Percentiles rank a stretch among this genome's conserved stretches.
phyloP scores from a whole-genome alignment of 2,113 vertebrate genomes.

The Haemorhous mexicanus region DNA sequence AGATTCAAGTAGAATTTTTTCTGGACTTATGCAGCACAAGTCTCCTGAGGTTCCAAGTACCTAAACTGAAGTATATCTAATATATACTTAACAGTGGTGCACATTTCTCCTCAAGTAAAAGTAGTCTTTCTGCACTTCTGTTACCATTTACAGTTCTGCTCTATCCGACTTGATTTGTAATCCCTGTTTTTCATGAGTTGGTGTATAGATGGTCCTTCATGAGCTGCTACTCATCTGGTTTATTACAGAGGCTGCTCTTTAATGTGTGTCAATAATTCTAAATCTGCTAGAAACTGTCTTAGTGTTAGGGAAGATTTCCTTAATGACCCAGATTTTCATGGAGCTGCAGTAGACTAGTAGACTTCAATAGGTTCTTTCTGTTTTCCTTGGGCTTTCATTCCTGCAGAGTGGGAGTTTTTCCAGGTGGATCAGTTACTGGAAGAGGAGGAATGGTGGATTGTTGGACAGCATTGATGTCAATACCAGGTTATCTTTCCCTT shows the following conservation, averaged over 20 bases:
- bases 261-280: not conserved
- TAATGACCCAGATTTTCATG: not conserved
- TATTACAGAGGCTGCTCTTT: not conserved
- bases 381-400: not conserved
- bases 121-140: not conserved
- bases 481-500: not conserved
- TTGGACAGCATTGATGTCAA: accelerated
- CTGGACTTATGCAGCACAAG: not conserved
- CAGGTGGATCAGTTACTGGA: not conserved
- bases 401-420: not conserved
- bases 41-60: not conserved
- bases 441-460: not conserved
- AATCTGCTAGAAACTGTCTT: not conserved
- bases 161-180: not conserved
- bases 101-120: not conserved
- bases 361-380: not conserved
- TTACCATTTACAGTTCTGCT: not conserved
- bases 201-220: not conserved
- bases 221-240: not conserved
- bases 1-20: not conserved
- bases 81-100: not conserved
- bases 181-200: not conserved
- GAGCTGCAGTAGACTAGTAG: not conserved
- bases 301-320: not conserved
- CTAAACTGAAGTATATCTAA: not conserved